Evolutionary conservation across 2,113 vertebrate species (phyloP).

Genomic region (Proterorhinus semilunaris): DNA sequence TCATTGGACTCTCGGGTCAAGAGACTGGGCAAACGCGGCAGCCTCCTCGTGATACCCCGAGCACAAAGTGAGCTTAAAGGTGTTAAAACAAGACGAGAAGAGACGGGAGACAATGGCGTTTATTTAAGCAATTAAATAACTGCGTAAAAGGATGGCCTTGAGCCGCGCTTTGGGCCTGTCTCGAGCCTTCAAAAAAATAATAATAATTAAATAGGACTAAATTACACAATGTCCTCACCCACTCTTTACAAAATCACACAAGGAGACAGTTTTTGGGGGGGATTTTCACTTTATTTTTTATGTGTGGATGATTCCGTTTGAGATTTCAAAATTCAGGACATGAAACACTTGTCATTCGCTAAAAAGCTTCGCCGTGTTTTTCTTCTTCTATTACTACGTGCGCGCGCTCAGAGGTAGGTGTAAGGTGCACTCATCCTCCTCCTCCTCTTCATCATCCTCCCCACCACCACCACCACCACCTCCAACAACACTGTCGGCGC

Average conservation of each 20-base stretch:
- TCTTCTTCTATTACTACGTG: neutral
- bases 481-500: conserved; percentile 41
- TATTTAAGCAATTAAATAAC: neutral
- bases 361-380: conserved; percentile 1
- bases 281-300: neutral
- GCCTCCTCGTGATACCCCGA: neutral
- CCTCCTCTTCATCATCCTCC: conserved; percentile 5
- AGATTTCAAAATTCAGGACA: neutral
- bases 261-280: neutral
- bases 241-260: neutral
- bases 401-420: conserved; percentile 24
- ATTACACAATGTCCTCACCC: neutral
- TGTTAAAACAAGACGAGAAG: neutral
- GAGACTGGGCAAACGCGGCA: neutral
- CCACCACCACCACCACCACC: neutral
- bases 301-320: neutral
- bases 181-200: neutral
- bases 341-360: neutral
- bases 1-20: conserved; percentile 12
- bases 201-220: neutral
- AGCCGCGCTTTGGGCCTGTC: neutral
- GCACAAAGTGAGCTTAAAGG: conserved; percentile 1
- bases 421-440: conserved; percentile 40
- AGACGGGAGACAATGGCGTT: neutral
- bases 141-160: conserved; percentile 2